Evolutionary conservation across 1,140 invertebrate genomes (phyloP), one percentile per base, ranked within the genome.

Genomic region (Bombyx mandarina): DNA sequence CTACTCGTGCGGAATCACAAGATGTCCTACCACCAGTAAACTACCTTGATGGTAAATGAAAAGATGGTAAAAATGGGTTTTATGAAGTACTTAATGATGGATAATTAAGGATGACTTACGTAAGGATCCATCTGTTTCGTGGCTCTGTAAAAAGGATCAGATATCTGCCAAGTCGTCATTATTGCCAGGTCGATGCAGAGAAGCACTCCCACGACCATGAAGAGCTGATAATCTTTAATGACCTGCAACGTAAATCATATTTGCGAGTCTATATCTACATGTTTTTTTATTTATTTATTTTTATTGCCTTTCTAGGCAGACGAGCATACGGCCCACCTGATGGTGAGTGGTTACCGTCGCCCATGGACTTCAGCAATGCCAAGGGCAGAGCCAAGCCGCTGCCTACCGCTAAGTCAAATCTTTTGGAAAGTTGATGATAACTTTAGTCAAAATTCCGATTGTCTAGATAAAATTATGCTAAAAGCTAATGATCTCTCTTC

Each of bases 191-290:
- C 98, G 45, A 99, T 92, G 51, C 92, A 90, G 54, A 99, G 88
- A 45, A 99, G 86, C 22, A 98, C 93, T 4, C 96, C 97, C 6
- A 99, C 98, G 18, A 99, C 96, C 91, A 99, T 94, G 83, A 99
- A 98, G 46, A 99, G 88, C 80, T 99, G 97, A 85, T 98, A 98
- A 80, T 99, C 98, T 88, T 98, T 98, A 71, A 99, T 98, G 2
- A 99, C 93, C 95, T 97, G 82, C 0, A 85, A 87, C 64, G n/a
- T 8, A 46, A 58, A 7, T 43, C 42, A 45, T 46, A 44, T 56
- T 53, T 18, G 49, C 52, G 45, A 8, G 43, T 9, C 52, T 9
- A 45, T 52, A 10, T 52, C 10, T 52, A 52, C 46, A 45, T 42
- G 3, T 26, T 6, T 51, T 51, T 51, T 51, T 22, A 51, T n/a